Percentiles rank a stretch among this genome's conserved stretches.
phyloP scores from a whole-genome alignment of 2,888 invertebrate species.

The Synanthedon tipuliformis region DNA sequence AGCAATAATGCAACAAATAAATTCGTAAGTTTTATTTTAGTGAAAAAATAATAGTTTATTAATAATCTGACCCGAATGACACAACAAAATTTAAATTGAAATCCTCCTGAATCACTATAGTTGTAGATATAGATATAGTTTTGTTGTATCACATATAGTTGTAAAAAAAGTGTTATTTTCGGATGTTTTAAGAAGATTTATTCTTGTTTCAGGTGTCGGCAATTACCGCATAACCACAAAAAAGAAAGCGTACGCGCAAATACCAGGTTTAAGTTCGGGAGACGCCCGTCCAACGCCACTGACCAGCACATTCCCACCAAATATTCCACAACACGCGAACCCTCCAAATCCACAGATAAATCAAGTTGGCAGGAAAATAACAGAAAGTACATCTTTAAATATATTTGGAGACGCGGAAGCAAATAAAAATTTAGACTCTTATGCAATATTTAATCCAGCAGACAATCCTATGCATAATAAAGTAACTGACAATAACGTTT shows the following conservation, averaged over 20 bases:
- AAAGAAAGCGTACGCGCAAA: slow-evolving; percentile 81
- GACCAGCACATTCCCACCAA: slow-evolving; percentile 8
- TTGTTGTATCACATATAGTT: not conserved
- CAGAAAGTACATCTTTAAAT: not conserved
- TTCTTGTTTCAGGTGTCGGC: slow-evolving; percentile 52
- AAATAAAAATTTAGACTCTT: slow-evolving; percentile 6
- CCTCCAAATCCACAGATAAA: not conserved
- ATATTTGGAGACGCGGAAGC: not conserved
- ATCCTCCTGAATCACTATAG: too few species aligned
- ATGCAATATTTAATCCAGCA: slow-evolving; percentile 14
- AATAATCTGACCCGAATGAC: too few species aligned
- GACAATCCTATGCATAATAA: not conserved
- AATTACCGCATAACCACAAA: slow-evolving; percentile 76
- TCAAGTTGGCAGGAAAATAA: not conserved
- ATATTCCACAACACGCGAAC: not conserved
- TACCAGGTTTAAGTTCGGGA: slow-evolving; percentile 76
- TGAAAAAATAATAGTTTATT: too few species aligned
- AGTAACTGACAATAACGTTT: not conserved
- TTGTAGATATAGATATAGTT: too few species aligned
- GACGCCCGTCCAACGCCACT: slow-evolving; percentile 45
- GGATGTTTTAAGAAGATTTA: slow-evolving; percentile 4
- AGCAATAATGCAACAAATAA: too few species aligned
- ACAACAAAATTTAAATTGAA: too few species aligned
- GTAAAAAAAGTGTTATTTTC: not conserved
- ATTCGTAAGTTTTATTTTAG: too few species aligned